Evolutionary conservation across 2,888 invertebrate species (phyloP).

Genomic region (Mystacides longicornis): DNA sequence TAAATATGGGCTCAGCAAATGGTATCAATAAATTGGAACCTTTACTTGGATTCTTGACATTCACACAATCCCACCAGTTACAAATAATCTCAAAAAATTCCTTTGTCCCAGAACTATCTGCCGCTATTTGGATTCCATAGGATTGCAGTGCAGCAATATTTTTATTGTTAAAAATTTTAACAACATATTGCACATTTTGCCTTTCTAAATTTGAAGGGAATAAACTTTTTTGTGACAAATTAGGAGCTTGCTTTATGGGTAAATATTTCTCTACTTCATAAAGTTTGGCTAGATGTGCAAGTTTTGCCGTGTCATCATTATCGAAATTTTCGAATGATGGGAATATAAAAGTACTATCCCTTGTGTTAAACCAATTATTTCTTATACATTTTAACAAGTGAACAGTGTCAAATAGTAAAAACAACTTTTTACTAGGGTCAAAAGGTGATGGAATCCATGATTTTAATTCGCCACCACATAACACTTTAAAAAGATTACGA

Average conservation of each 20-base stretch:
- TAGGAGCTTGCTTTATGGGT: not conserved
- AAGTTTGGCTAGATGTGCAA: not conserved
- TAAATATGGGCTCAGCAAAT: not conserved
- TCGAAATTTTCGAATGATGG: not conserved
- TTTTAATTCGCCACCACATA: not conserved
- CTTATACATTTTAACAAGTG: not conserved
- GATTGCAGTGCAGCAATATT: not conserved
- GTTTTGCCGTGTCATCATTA: not conserved
- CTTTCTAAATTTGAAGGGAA: not conserved
- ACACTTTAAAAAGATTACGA: not conserved
- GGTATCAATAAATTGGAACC: too few relatives aligned
- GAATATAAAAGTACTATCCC: not conserved
- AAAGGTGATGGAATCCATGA: not conserved
- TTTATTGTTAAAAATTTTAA: not conserved
- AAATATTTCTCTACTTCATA: not conserved
- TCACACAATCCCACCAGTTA: too few relatives aligned
- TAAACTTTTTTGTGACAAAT: not conserved
- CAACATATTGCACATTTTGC: not conserved
- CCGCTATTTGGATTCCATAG: not conserved
- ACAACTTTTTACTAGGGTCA: not conserved
- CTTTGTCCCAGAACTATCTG: not conserved
- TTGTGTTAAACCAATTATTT: not conserved
- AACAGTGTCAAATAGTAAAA: not conserved
- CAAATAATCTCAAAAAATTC: not conserved
- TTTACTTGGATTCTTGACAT: too few relatives aligned